Conservation (phyloP, 2,113 vertebrate genomes). For the Anoplopoma fimbria region DNA sequence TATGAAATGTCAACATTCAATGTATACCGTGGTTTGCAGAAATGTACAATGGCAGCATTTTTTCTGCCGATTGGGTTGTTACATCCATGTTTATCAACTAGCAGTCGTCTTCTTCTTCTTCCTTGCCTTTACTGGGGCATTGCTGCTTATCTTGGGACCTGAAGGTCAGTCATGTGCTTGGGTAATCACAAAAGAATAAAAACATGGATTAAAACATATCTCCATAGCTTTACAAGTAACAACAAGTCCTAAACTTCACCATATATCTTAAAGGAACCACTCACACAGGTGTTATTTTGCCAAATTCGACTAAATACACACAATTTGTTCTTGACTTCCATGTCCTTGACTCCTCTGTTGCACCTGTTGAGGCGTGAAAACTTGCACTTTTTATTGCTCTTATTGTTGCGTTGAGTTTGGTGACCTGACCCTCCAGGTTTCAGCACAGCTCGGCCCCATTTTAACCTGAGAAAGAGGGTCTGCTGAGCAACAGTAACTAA, state of each 20-base stretch:
- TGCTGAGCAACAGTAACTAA: not conserved
- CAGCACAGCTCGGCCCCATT: not conserved
- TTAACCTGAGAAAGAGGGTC: not conserved
- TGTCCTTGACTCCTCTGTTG: not conserved
- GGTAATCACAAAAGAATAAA: not conserved
- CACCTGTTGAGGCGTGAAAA: not conserved
- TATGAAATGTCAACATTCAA: no score
- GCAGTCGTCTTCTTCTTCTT: not conserved
- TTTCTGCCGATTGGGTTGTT: no score
- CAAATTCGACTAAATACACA: not conserved
- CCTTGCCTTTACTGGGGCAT: not conserved
- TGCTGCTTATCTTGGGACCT: not conserved
- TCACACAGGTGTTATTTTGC: not conserved
- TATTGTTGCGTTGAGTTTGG: conserved; percentile 9
- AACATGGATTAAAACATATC: not conserved
- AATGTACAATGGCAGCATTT: no score
- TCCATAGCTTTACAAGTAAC: not conserved
- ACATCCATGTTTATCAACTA: not conserved
- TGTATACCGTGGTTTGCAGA: no score
- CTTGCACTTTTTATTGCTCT: not conserved
- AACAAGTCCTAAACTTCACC: not conserved
- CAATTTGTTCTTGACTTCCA: not conserved
- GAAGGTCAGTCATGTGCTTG: not conserved
- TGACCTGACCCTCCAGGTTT: not conserved
- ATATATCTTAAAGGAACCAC: not conserved